These are phyloP conservation scores for Pongo abelii DNA, from an alignment of 2,113 vertebrate genomes.

Conservation along the genomic window DNA sequence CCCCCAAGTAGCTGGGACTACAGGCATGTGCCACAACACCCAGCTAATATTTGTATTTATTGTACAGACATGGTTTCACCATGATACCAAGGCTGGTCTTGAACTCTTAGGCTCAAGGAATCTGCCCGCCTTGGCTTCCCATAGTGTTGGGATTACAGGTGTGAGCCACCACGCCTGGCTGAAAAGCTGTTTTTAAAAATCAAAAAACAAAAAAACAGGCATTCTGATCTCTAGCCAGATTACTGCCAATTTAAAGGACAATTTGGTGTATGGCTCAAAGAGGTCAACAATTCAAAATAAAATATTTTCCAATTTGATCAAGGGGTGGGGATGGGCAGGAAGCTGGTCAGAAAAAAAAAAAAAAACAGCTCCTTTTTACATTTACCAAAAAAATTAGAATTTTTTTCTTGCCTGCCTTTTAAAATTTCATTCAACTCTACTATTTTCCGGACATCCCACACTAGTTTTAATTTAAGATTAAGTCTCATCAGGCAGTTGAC, in stretches of 20 bases:
- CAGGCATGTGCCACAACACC: too few species aligned
- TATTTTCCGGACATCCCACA: background rate
- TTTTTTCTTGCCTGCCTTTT: background rate
- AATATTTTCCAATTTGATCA: background rate
- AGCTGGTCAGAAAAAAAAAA: background rate
- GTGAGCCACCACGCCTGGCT: background rate
- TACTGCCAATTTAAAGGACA: constrained; percentile 3
- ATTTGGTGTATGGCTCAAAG: background rate
- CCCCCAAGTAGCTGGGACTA: too few species aligned
- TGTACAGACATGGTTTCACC: too few species aligned
- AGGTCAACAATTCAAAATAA: background rate
- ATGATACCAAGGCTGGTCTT: too few species aligned
- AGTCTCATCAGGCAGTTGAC: background rate
- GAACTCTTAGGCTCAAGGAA: too few species aligned
- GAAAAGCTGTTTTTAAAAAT: background rate
- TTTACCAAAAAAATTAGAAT: background rate
- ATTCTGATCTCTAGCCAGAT: constrained; percentile 34
- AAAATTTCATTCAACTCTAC: background rate
- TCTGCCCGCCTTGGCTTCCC: too few species aligned
- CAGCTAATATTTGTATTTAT: too few species aligned
- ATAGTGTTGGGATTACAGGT: too few species aligned
- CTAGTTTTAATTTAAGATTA: background rate
- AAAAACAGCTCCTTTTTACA: background rate
- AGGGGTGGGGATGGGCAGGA: background rate
- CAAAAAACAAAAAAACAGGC: background rate